These are phyloP conservation scores for Pomacea canaliculata DNA, from an alignment of 2,888 invertebrate species.

Conservation along the genomic window DNA sequence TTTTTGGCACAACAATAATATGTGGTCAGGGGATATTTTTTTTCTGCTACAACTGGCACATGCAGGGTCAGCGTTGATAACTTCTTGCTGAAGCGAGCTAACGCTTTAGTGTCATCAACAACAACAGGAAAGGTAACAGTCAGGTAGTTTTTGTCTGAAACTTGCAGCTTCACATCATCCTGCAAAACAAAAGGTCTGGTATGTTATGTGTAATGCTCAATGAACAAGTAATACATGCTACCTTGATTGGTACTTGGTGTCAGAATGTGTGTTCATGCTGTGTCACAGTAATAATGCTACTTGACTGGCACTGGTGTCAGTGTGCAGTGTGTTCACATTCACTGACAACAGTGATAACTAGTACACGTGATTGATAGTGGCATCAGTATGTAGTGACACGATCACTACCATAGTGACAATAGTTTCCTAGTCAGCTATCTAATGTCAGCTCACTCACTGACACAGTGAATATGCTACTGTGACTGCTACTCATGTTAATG, in stretches of 20 bases:
- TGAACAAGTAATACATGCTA: too few species aligned
- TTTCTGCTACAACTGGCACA: slow-evolving; percentile 33
- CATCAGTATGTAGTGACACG: too few species aligned
- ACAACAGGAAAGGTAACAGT: slow-evolving; percentile 44
- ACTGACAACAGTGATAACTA: slow-evolving; percentile 17
- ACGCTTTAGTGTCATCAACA: slow-evolving; percentile 46
- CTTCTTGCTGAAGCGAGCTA: slow-evolving; percentile 61
- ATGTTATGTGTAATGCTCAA: too few species aligned
- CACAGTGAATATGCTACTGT: slow-evolving; percentile 22
- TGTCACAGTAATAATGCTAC: too few species aligned
- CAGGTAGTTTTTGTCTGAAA: slow-evolving; percentile 50
- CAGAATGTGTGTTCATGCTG: slow-evolving; percentile 2
- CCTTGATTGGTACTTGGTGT: not conserved
- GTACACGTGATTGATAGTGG: not conserved
- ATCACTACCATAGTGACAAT: too few species aligned
- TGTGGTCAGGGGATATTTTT: slow-evolving; percentile 1
- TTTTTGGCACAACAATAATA: too few species aligned
- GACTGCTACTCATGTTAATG: too few species aligned
- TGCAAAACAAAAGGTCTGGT: slow-evolving; percentile 25
- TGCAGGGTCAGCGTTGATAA: slow-evolving; percentile 46
- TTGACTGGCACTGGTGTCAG: too few species aligned
- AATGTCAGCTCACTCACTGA: too few species aligned
- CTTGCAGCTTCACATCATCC: slow-evolving; percentile 54
- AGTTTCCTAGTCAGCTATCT: slow-evolving; percentile 16
- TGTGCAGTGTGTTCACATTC: slow-evolving; percentile 1